Conservation (phyloP, 2,113 vertebrate species). For the Oryctolagus cuniculus region mOryCun1.1 NC_091447.1:41123501-41124000, state of each 20-base stretch:
- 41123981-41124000: not conserved
- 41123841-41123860: not conserved
- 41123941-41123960: not conserved
- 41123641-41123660: not conserved
- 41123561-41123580: not conserved
- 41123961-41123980: not conserved
- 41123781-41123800: not conserved
- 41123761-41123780: slow-evolving; percentile 15
- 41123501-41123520: not conserved
- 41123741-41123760: not conserved
- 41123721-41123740: not conserved
- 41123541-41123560: not conserved
- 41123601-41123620: not conserved
- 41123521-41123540: not conserved
- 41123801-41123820: not conserved
- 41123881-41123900: not conserved
- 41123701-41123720: not conserved
- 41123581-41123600: not conserved
- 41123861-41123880: not conserved
- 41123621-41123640: not conserved
- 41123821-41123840: not conserved
- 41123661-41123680: not conserved
- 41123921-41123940: not conserved
- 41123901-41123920: not conserved
- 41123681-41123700: not conserved